Base-by-base conservation (phyloP, 2,113 vertebrate species). In the Theristicus caerulescens region DNA sequence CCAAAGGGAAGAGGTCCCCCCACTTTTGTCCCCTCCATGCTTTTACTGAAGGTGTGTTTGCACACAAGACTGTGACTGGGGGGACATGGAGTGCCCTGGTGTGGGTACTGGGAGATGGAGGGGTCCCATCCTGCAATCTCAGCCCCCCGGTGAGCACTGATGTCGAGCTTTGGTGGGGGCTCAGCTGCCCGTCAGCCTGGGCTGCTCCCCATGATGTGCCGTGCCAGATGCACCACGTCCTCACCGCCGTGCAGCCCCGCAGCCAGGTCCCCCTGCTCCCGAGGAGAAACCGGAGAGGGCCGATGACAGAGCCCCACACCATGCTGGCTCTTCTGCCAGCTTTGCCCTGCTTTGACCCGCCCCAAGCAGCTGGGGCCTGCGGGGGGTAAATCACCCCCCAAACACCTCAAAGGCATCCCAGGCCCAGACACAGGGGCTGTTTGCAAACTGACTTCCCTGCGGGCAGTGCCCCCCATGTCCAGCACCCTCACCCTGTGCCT, bases 361-460 rank as follows among this genome's bases (percentile, higher is more conserved):
- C 54, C 69, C 1, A 1, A 46, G 34, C 10, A 42, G 16, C 46
- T 31, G 47, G 18, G 21, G 32, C 11, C 24, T 24, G 18, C 3
- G 5, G 27, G 4, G 15, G 5, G 17, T 15, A 36, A n/a, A 58
- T 62, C 26, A n/a, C 11, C 31, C 27, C 27, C 34, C 49, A 16
- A 10, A 36, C 9, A 16, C 6, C 38, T 69, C 49, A 58, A 18
- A 62, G 0, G 3, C 2, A 2, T 34, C 65, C 65, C 2, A 0
- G 12, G 11, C 11, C 25, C 46, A 57, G 46, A 32, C 29, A 66
- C 9, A 10, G 52, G 40, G 15, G 10, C 24, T 69, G 3, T 36
- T 70, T 82, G 42, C 32, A 70, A 38, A 46, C 26, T 0, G 1
- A 12, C 19, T 20, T 47, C 24, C 18, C 14, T 46, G 15, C 1